These are phyloP conservation scores for Plagodis pulveraria DNA, from an alignment of 2,888 invertebrate species.

Conservation along the genomic window DNA sequence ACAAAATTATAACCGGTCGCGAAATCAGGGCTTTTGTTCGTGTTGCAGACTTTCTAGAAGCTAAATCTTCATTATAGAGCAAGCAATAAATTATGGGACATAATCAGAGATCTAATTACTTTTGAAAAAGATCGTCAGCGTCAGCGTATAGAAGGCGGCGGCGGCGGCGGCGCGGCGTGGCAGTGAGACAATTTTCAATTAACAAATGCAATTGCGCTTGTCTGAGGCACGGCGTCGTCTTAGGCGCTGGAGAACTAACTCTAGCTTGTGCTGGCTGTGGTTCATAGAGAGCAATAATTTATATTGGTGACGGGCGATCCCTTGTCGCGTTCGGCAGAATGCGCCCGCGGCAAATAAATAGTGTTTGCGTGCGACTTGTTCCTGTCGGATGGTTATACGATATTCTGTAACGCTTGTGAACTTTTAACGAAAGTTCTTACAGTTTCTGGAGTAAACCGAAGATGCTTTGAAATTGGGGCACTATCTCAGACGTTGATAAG, in stretches of 20 bases:
- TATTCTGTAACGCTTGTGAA: constrained; percentile 53
- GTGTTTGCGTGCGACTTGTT: constrained; percentile 57
- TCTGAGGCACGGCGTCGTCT: constrained; percentile 20
- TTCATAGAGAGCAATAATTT: constrained; percentile 59
- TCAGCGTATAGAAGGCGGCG: constrained; percentile 3
- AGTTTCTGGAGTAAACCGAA: constrained; percentile 7
- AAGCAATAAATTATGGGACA: constrained; percentile 64
- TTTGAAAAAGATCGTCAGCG: constrained; percentile 36
- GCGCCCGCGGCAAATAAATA: constrained; percentile 66
- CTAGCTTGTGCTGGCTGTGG: constrained; percentile 40
- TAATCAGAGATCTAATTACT: constrained; percentile 68
- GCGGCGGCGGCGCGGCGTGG: constrained; percentile 15
- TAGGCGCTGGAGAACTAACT: constrained; percentile 40
- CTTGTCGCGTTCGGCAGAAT: constrained; percentile 57
- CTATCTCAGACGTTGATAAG: not conserved
- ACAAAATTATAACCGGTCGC: constrained; percentile 66
- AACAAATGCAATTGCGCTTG: constrained; percentile 23
- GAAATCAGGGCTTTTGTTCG: constrained; percentile 63
- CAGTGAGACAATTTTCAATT: constrained; percentile 36
- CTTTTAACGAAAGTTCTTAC: constrained; percentile 19
- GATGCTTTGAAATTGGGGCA: not conserved
- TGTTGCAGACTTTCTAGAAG: constrained; percentile 53
- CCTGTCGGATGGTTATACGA: constrained; percentile 59
- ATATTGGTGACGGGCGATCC: constrained; percentile 65
- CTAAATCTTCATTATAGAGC: constrained; percentile 78